Base-by-base conservation (phyloP, 2,888 invertebrate species). In the Andricus curvator region DNA sequence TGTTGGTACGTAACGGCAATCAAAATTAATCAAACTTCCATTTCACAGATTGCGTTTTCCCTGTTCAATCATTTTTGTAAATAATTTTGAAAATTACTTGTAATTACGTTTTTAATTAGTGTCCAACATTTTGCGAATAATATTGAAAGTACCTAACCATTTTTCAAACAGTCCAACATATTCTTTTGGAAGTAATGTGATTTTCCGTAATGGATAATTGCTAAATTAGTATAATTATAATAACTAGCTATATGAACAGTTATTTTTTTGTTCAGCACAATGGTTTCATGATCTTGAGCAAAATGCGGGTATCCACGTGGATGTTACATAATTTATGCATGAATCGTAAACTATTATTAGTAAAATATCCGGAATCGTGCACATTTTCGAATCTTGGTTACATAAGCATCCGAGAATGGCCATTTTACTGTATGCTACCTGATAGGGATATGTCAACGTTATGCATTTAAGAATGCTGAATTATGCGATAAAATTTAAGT, bases 1-100 rank as follows among this genome's bases (percentile, higher is more conserved):
- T 97, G 97, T 91, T 99, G 99, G 99, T 95, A 88, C 84, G 90
- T 86, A 41, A 60, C 64, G 15, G 3, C 44, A 17, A 17, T 48
- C 48, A 48, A 41, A 51, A n/a, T 51, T 51, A n/a, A 48, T 48
- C 4, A 17, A 48, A 17, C 17, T 48, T 4, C 17, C 17, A 17
- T 51, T 2, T 51, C 20, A n/a, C 4, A 65, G 25, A 44, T 44
- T 22, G 5, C 44, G 4, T 48, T 6, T 65, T 29, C 15, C 33
- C 9, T 48, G 15, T 8, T 29, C 15, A 33, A n/a, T 37, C 29
- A 22, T 20, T 77, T 20, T 77, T 44, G 20, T 68, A 8, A 22
- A 67, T 11, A 13, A 64, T 20, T 20, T 41, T 66, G 15, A 70
- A 56, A 56, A 48, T 48, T 15, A 17, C 48, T 48, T 17, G 15